Base-by-base conservation (phyloP, 2,113 vertebrate genomes). In the Lota lota region DNA sequence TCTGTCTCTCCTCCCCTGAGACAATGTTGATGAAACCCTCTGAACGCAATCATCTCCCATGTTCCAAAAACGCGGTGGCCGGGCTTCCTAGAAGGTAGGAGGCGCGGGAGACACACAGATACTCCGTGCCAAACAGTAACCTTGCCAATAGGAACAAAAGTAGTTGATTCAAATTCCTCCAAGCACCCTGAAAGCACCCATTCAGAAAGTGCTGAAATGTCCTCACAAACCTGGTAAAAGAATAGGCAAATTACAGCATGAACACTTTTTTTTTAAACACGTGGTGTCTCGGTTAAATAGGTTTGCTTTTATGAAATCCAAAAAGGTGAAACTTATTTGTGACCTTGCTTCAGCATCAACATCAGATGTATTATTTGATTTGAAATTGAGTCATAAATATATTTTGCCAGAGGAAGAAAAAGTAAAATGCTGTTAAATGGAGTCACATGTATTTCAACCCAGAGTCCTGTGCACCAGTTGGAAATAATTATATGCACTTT, bases 1-100 rank as follows among this genome's bases (percentile, higher is more conserved):
- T 17, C 5, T 20, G 22, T 79, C 74, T 74, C 54, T 69, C 22
- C 64, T 76, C 67, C 75, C 82, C 73, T 36, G 66, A 84, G 82
- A 81, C 67, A 83, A 75, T 76, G 74, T 83, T 79, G 84, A 82
- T 83, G 76, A 83, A 83, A 84, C 75, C 63, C 77, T 81, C 73
- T 81, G 69, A 83, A 82, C 80, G 69, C 67, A 79, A 85, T 87
- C 79, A 78, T 82, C 68, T 80, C 69, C 70, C 61, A 82, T 80
- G 79, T 66, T 69, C 28, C 70, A 62, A 81, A 83, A 58, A 77
- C 68, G 62, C 57, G 24, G 3, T 64, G 67, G 72, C 54, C 57
- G 56, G 62, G 71, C 69, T 69, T 22, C 61, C 66, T 68, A 70
- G 71, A 83, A 69, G 71, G 40, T 14, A 73, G 54, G 57, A 74